Evolutionary conservation across 2,113 vertebrate genomes (phyloP), one percentile per base, ranked within the genome.

Genomic region (Eulacestoma nigropectus): DNA sequence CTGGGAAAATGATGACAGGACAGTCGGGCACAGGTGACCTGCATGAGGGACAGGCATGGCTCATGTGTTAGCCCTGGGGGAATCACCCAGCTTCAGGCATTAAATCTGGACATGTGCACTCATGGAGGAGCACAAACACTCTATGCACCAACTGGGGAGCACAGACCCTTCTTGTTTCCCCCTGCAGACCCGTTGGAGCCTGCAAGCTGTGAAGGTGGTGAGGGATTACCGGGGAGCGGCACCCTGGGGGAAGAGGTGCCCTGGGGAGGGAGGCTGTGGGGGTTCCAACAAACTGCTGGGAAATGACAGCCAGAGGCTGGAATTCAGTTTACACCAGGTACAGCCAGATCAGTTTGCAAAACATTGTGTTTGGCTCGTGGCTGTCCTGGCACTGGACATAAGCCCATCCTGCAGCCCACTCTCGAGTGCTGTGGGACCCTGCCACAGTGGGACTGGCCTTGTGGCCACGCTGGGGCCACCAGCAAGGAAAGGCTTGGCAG

Each of bases 21-120:
- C 25, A 67, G 41, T 9, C 0, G 0, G 47, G 33, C 0, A 0
- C 46, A 11, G 64, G 69, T 1, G 16, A 47, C 42, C 64, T 13
- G 32, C 21, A 2, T 0, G 1, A 44, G 75, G 53, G 19, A 22
- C 62, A 42, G 4, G 0, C 21, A 6, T 2, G 0, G 4, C 62
- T 78, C 5, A 0, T 0, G 1, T 21, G 37, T 5, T 1, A 6
- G 7, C 53, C 26, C 77, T 6, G 16, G 22, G 35, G 47, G 20
- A 35, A 30, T 20, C 21, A 1, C 1, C 1, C 33, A 4, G 26
- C 46, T 68, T 59, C 44, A 16, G 85, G 65, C 21, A 16, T 4
- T 21, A 11, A 41, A 52, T 16, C 18, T 6, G 2, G 20, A 35
- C 7, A 1, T 1, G 1, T 1, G 16, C 3, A 1, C 62, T 65